Base-by-base conservation (phyloP, 2,797 vertebrate genomes). In the Poeciliopsis turneri region DNA sequence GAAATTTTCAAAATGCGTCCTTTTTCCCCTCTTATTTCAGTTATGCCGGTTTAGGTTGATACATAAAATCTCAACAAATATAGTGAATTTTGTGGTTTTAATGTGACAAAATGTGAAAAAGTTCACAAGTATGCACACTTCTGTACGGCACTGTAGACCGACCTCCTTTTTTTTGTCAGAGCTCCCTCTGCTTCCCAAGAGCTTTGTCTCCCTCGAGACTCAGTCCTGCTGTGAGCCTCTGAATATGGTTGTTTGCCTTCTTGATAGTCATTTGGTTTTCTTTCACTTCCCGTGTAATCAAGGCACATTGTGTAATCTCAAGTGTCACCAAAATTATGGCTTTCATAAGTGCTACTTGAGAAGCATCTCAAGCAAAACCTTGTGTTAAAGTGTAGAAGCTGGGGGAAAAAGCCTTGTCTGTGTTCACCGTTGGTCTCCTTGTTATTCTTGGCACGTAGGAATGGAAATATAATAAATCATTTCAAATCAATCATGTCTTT, bases 271-370 rank as follows among this genome's bases (percentile, higher is more conserved):
- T 78, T 82, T 64, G 79, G 49, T 74, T 83, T 84, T 86, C 76
- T 84, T 81, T 88, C 33, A 47, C 84, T 85, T 80, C 36, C 78
- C 72, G 76, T 88, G 78, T 80, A 85, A 85, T 84, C 81, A 91
- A 89, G 87, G 83, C 78, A 80, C 77, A 82, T 87, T 90, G 82
- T 87, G 84, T 81, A 72, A 85, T 86, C 74, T 83, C 9, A 72
- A 77, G 69, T 81, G 66, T 84, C 85, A 76, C 77, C 72, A 81
- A 72, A 79, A 82, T 68, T 73, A 77, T 74, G 77, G 69, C 81
- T 73, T 82, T 82, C 57, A 49, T 78, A 51, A 76, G 78, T 76
- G 64, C 81, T 78, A 76, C 53, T 81, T 82, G 71, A 82, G 76
- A 81, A 73, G 68, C 74, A 47, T 76, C 70, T 70, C 18, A 74